phyloP scores from a whole-genome alignment of 1,140 invertebrate species.

The Platorchestia sp. region DNA sequence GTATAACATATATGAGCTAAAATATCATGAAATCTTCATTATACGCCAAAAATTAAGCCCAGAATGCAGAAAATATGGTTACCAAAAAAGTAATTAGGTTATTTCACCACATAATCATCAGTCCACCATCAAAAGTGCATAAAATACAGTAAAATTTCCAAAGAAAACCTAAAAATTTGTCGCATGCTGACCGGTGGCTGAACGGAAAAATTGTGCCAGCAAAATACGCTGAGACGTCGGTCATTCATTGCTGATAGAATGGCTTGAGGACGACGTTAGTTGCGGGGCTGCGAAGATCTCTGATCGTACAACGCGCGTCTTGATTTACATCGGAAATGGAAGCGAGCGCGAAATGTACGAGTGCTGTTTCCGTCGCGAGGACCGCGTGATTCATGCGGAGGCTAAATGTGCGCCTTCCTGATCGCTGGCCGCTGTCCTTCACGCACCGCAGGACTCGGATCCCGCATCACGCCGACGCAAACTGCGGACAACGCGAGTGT shows the following conservation, averaged over 20 bases:
- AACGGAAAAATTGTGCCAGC: not conserved
- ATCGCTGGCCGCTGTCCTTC: not conserved
- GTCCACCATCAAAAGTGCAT: not conserved
- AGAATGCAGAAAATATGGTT: too few relatives aligned
- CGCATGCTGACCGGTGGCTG: not conserved
- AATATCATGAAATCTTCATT: not conserved
- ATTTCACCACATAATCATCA: not conserved
- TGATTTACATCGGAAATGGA: constrained; percentile 8
- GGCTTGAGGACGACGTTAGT: not conserved
- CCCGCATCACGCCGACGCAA: not conserved
- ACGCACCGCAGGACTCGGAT: not conserved
- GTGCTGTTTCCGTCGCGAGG: not conserved
- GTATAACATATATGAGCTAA: not conserved
- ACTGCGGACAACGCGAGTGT: not conserved
- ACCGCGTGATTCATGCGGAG: not conserved
- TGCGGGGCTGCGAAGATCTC: not conserved
- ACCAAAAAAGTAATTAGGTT: not conserved
- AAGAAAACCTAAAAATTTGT: not conserved
- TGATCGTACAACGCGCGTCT: not conserved
- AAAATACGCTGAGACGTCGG: not conserved
- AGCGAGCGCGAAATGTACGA: not conserved
- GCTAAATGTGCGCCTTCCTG: not conserved
- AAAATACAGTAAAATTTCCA: not conserved
- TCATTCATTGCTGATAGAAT: not conserved
- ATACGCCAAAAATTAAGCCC: not conserved